Evolutionary conservation across 2,888 invertebrate species (phyloP).

Genomic region (Sthenelais limicola): DNA sequence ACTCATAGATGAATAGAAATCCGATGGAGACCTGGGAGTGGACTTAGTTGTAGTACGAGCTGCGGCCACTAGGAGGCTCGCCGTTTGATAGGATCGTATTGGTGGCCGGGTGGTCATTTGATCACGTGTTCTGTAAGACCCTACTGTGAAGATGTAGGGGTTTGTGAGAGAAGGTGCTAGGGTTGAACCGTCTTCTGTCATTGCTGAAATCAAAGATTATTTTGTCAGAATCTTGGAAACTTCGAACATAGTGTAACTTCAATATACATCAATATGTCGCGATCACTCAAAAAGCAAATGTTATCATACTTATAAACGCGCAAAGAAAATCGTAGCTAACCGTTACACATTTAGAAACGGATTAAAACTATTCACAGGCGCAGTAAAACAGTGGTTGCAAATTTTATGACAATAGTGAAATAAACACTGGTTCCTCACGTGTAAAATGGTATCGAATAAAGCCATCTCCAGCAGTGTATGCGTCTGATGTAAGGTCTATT

Average conservation of each 20-base stretch:
- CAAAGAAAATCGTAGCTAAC: no score
- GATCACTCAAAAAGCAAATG: no score
- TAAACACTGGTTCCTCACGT: constrained; percentile 18
- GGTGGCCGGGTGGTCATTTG: background rate
- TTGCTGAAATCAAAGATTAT: constrained; percentile 17
- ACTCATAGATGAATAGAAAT: background rate
- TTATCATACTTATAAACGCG: no score
- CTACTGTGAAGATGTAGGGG: constrained; percentile 3
- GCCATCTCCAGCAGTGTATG: constrained; percentile 14
- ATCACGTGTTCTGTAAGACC: no score
- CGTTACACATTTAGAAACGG: no score
- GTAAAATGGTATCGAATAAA: constrained; percentile 27
- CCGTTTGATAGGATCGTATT: background rate
- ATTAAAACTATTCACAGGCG: no score
- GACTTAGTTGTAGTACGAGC: background rate
- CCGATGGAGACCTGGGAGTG: background rate
- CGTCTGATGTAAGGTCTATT: constrained; percentile 12
- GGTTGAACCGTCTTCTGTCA: constrained; percentile 26
- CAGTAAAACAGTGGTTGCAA: no score
- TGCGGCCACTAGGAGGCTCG: background rate
- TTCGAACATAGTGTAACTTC: no score
- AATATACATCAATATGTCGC: no score
- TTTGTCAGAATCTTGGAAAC: no score
- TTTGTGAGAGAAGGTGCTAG: constrained; percentile 27
- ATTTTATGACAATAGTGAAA: no score